These are phyloP conservation scores for Thunnus maccoyii DNA, from an alignment of 2,113 vertebrate genomes.

Conservation along the genomic window DNA sequence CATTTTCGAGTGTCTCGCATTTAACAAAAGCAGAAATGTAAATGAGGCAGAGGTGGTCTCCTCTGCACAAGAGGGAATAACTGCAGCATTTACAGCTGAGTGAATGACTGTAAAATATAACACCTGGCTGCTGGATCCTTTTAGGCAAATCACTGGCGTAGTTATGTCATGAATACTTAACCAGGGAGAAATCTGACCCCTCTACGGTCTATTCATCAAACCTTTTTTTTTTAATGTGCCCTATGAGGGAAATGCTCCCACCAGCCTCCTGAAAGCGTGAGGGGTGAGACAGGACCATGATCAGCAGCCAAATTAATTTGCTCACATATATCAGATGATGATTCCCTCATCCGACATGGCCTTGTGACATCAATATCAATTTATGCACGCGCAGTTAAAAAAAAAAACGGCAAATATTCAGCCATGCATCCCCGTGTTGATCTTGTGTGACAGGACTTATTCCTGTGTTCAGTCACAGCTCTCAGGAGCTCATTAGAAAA, in stretches of 20 bases:
- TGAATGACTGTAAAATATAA: conserved; percentile 29
- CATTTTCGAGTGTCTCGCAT: too few relatives aligned
- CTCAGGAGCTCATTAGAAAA: conserved; percentile 70
- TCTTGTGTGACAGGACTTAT: conserved; percentile 43
- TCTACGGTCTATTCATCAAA: conserved; percentile 41
- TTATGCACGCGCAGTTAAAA: neutral
- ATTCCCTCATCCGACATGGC: conserved; percentile 24
- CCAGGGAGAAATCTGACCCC: conserved; percentile 57
- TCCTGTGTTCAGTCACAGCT: conserved; percentile 38
- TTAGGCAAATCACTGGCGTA: conserved; percentile 42
- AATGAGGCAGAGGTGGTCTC: neutral
- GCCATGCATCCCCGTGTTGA: conserved; percentile 17
- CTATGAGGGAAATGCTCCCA: conserved; percentile 14
- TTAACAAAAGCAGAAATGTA: too few relatives aligned
- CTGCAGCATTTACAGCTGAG: conserved; percentile 11
- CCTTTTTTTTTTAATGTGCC: conserved; percentile 27
- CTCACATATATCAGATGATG: conserved; percentile 8
- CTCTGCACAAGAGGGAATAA: neutral
- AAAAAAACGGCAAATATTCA: conserved; percentile 33
- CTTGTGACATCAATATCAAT: conserved; percentile 51
- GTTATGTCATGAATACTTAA: conserved; percentile 63
- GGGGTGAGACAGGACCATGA: neutral
- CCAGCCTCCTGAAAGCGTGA: neutral
- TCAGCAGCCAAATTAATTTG: conserved; percentile 29
- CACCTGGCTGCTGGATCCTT: conserved; percentile 36